A percentile compares a stretch with the other conserved stretches of the same genome.
Evolutionary conservation across 2,113 vertebrate genomes (phyloP).

Genomic region (Mohoua ochrocephala): DNA sequence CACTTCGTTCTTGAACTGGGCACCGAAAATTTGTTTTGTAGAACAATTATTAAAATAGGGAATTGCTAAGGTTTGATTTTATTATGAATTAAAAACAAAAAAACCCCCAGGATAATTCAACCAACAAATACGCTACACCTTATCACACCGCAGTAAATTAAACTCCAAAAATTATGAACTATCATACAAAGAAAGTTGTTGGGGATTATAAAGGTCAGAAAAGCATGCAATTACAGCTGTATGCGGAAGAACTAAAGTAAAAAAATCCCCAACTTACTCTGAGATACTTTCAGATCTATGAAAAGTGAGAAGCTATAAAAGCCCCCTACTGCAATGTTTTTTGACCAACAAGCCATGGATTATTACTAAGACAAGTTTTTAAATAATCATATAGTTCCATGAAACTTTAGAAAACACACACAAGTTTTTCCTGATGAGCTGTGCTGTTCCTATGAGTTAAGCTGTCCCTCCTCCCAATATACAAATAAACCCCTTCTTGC

Average conservation of each 20-base stretch:
- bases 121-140: not conserved
- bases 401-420: not conserved
- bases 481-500: not conserved
- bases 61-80: not conserved
- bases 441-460: not conserved
- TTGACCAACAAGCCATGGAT: not conserved
- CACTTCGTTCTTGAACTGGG: not conserved
- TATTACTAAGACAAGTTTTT: not conserved
- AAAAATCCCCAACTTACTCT: fast-evolving
- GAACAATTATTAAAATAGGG: not conserved
- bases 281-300: not conserved
- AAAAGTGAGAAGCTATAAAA: not conserved
- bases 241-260: not conserved
- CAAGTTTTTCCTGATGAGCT: not conserved
- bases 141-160: not conserved
- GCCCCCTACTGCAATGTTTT: not conserved
- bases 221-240: not conserved
- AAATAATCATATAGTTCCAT: not conserved
- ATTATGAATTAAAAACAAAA: not conserved
- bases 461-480: not conserved
- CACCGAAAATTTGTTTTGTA: not conserved
- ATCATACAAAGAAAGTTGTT: not conserved
- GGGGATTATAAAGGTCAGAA: not conserved
- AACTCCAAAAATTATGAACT: not conserved
- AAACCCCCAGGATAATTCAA: not conserved